These are phyloP conservation scores for Lamproptera curius DNA, from an alignment of 2,888 invertebrate genomes.

Conservation along the genomic window DNA sequence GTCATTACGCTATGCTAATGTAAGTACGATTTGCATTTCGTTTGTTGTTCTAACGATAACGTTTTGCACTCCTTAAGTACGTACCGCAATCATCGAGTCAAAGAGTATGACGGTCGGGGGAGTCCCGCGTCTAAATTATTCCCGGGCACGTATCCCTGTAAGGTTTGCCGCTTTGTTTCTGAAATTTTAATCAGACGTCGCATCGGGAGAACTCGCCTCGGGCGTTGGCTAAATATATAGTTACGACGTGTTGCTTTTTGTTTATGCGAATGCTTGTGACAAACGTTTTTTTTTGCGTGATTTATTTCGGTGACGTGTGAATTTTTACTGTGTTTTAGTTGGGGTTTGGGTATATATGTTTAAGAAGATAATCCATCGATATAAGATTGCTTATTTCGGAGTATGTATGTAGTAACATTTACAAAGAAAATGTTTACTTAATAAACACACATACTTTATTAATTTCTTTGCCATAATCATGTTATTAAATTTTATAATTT, in stretches of 20 bases:
- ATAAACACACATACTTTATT: too few species aligned
- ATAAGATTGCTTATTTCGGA: too few species aligned
- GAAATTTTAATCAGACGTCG: conserved; percentile 64
- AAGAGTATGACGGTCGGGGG: conserved; percentile 57
- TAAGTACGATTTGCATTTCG: conserved; percentile 44
- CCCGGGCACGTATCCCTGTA: conserved; percentile 61
- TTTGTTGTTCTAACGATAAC: conserved; percentile 45
- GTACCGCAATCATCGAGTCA: conserved; percentile 49
- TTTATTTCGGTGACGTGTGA: too few species aligned
- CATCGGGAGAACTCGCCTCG: conserved; percentile 27
- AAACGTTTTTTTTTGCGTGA: too few species aligned
- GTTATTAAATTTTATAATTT: too few species aligned
- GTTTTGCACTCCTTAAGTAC: conserved; percentile 35
- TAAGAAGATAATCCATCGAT: too few species aligned
- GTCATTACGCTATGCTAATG: conserved; percentile 26
- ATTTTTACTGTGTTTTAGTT: too few species aligned
- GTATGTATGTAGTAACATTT: too few species aligned
- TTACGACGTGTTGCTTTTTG: conserved; percentile 3
- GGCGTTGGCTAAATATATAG: conserved; percentile 26
- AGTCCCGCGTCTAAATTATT: conserved; percentile 64
- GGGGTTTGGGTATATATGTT: too few species aligned
- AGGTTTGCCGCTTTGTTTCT: conserved; percentile 57
- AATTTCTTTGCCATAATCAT: too few species aligned
- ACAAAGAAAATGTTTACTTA: too few species aligned
- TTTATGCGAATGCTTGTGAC: not conserved